Percentiles rank a stretch among this genome's conserved stretches.
phyloP scores from a whole-genome alignment of 2,797 vertebrate species.

The Micropoecilia bifurca region DNA sequence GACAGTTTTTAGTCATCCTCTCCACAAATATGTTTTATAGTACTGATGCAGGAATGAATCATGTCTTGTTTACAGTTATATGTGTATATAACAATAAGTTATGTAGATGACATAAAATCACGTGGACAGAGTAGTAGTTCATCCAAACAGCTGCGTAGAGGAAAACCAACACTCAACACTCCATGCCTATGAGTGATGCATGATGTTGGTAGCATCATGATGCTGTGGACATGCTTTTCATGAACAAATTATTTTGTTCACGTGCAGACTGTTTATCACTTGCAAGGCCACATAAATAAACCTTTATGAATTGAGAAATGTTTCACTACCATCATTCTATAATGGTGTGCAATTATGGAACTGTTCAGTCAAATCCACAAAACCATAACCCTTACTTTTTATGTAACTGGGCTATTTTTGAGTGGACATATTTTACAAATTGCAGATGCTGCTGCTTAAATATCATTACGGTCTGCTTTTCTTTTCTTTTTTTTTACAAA shows the following conservation, averaged over 20 bases:
- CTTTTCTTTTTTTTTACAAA: background rate
- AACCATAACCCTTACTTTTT: conserved; percentile 2
- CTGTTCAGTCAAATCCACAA: background rate
- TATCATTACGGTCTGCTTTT: too few species aligned
- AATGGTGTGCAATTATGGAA: conserved; percentile 1
- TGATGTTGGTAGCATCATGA: background rate
- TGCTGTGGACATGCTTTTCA: background rate
- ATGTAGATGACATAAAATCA: background rate
- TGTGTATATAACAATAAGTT: background rate
- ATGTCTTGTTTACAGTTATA: background rate
- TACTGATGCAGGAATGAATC: background rate
- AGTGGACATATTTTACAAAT: conserved; percentile 3
- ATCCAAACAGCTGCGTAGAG: background rate
- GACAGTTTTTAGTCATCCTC: background rate
- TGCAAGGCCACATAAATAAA: background rate
- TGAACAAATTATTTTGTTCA: background rate
- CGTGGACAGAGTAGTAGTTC: background rate
- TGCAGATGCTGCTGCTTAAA: conserved; percentile 21
- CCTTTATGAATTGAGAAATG: background rate
- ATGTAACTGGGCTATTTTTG: conserved; percentile 38
- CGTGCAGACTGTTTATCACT: background rate
- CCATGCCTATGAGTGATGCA: background rate
- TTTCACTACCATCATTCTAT: conserved; percentile 39
- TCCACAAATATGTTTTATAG: background rate
- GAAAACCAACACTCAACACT: background rate